Evolutionary conservation across 2,797 vertebrate genomes (phyloP).

Genomic region (Spinus olivaceus): DNA sequence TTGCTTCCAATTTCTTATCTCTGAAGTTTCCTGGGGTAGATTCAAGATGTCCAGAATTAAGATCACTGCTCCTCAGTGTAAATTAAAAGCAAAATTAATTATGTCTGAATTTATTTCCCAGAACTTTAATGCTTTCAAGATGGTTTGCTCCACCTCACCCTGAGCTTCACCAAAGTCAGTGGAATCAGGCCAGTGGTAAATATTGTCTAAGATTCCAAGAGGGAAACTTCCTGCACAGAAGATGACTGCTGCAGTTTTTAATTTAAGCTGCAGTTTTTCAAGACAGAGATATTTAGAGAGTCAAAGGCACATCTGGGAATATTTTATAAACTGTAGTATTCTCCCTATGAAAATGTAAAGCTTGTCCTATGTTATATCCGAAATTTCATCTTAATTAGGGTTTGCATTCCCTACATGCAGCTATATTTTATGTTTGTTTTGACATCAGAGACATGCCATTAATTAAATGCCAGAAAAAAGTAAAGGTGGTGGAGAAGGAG

Average conservation of each 20-base stretch:
- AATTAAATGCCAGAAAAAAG: slow-evolving; percentile 72
- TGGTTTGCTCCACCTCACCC: background rate
- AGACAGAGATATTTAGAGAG: slow-evolving; percentile 51
- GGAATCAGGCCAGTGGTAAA: slow-evolving; percentile 45
- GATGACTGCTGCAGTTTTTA: slow-evolving; percentile 64
- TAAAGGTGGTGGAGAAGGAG: slow-evolving; percentile 61
- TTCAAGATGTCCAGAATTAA: slow-evolving; percentile 28
- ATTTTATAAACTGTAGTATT: slow-evolving; percentile 68
- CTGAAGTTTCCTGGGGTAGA: slow-evolving; percentile 12
- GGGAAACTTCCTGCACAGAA: slow-evolving; percentile 42
- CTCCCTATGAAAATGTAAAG: slow-evolving; percentile 68
- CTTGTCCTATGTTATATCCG: slow-evolving; percentile 59
- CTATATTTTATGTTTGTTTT: slow-evolving; percentile 71
- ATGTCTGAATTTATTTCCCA: slow-evolving; percentile 28
- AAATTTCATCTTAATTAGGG: slow-evolving; percentile 73
- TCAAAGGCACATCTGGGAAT: slow-evolving; percentile 72
- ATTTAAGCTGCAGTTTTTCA: slow-evolving; percentile 61
- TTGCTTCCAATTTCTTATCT: slow-evolving; percentile 26
- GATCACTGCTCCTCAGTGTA: background rate
- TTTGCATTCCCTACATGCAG: slow-evolving; percentile 61
- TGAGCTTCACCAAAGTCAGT: slow-evolving; percentile 1
- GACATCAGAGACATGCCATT: slow-evolving; percentile 69
- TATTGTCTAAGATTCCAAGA: slow-evolving; percentile 41
- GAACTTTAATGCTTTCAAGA: slow-evolving; percentile 69
- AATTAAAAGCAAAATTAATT: slow-evolving; percentile 38